Percentiles rank a stretch among this genome's conserved stretches.
phyloP scores from a whole-genome alignment of 1,140 invertebrate genomes.

The Diprion similis region DNA sequence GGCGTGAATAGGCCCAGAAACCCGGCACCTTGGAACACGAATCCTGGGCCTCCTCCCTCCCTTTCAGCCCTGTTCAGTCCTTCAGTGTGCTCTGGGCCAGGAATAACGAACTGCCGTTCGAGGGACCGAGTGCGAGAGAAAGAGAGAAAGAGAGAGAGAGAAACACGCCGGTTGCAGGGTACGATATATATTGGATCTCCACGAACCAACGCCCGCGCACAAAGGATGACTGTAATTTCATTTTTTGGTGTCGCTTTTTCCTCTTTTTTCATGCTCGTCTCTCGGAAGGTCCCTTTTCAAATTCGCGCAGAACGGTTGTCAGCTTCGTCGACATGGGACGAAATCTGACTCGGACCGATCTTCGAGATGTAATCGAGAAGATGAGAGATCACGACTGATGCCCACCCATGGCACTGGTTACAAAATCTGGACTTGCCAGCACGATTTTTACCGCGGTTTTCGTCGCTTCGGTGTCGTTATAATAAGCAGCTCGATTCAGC shows the following conservation, averaged over 20 bases:
- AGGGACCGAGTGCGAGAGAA: conserved; percentile 18
- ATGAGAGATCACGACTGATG: background rate
- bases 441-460: no score
- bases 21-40: conserved; percentile 46
- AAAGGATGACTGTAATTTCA: conserved; percentile 44
- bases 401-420: background rate
- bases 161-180: conserved; percentile 27
- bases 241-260: conserved; percentile 32
- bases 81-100: background rate
- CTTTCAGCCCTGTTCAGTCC: background rate
- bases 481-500: no score
- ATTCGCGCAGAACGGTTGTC: background rate
- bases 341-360: background rate
- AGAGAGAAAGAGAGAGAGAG: conserved; percentile 24
- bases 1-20: conserved; percentile 44
- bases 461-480: no score
- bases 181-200: conserved; percentile 56
- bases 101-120: conserved; percentile 23
- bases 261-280: conserved; percentile 9
- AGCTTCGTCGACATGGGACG: background rate
- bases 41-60: conserved; percentile 22
- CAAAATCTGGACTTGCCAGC: background rate
- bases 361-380: background rate
- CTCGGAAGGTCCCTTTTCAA: conserved; percentile 23
- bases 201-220: conserved; percentile 51